These are phyloP conservation scores for Sitophilus oryzae DNA, from an alignment of 1,140 invertebrate species.

Conservation along the genomic window DNA sequence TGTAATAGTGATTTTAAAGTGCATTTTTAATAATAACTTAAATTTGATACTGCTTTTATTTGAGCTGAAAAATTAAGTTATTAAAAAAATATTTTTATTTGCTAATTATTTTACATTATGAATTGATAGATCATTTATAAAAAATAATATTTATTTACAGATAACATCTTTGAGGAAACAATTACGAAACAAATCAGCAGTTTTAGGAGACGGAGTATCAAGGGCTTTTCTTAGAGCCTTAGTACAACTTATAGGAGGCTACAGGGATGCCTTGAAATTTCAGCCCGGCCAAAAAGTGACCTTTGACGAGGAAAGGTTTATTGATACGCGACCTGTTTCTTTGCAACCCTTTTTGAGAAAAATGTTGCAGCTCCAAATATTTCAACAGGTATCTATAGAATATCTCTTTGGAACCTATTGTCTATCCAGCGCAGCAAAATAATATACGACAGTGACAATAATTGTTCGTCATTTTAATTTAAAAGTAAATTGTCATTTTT, in stretches of 20 bases:
- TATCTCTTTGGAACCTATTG: not conserved
- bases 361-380: constrained; percentile 90
- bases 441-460: no score
- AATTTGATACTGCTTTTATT: no score
- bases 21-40: no score
- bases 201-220: constrained; percentile 83
- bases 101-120: no score
- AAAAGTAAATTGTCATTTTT: no score
- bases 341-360: constrained; percentile 85
- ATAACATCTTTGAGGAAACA: constrained; percentile 63
- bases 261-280: constrained; percentile 82
- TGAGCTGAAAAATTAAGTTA: no score
- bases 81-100: no score
- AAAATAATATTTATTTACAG: constrained; percentile 45
- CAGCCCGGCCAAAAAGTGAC: constrained; percentile 76
- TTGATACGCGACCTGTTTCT: constrained; percentile 69
- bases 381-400: constrained; percentile 67
- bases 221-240: constrained; percentile 83
- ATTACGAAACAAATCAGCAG: constrained; percentile 60
- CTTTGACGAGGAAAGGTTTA: constrained; percentile 79
- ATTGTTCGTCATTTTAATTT: no score
- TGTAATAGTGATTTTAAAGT: no score
- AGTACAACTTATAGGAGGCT: constrained; percentile 88
- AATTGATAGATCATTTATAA: no score
- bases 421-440: no score